Conservation (phyloP, 1,140 invertebrate genomes). For the Zaprionus nigranus region DNA sequence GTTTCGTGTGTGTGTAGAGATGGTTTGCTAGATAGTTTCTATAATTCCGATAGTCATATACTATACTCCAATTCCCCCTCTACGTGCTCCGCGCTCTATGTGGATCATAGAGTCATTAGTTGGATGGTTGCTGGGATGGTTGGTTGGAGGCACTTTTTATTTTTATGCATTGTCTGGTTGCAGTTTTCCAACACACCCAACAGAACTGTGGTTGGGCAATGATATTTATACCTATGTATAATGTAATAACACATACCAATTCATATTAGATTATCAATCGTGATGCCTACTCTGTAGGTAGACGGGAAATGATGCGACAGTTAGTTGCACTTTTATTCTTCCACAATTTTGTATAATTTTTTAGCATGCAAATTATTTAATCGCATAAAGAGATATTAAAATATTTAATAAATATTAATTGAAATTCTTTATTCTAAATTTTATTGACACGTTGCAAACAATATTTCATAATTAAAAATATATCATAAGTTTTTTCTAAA, state of each 20-base stretch:
- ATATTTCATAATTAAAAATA: background rate
- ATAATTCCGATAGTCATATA: slow-evolving; percentile 24
- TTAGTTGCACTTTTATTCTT: slow-evolving; percentile 24
- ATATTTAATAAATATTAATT: background rate
- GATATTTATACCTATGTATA: background rate
- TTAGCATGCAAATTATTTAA: background rate
- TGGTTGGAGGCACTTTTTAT: slow-evolving; percentile 3
- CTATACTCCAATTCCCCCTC: background rate
- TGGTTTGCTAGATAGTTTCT: slow-evolving; percentile 4
- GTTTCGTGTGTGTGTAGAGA: slow-evolving; percentile 6
- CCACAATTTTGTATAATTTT: background rate
- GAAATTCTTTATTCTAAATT: too few relatives aligned
- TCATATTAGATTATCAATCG: slow-evolving; percentile 8
- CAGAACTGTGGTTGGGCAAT: slow-evolving; percentile 16
- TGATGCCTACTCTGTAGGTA: background rate
- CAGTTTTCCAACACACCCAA: slow-evolving; percentile 26
- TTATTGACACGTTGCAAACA: too few relatives aligned
- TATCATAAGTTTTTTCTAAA: background rate
- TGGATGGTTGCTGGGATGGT: slow-evolving; percentile 13
- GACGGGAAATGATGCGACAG: slow-evolving; percentile 31
- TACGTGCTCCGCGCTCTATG: background rate
- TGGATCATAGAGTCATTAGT: slow-evolving; percentile 43
- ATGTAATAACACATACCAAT: background rate
- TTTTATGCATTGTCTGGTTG: slow-evolving; percentile 29
- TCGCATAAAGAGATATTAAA: background rate